These are phyloP conservation scores for Acanthiza pusilla DNA, from an alignment of 2,797 vertebrate genomes.

Conservation along the genomic window DNA sequence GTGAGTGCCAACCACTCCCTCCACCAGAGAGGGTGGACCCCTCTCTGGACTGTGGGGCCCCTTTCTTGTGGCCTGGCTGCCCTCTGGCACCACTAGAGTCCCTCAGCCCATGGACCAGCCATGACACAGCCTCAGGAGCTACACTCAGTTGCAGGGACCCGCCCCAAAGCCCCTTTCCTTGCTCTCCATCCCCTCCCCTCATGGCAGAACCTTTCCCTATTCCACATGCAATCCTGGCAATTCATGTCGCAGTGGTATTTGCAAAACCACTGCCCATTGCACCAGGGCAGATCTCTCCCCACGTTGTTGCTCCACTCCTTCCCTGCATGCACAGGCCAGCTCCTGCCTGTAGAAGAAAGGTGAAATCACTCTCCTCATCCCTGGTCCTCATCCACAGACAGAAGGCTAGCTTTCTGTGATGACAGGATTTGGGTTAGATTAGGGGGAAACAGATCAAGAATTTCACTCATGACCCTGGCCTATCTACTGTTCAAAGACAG, in stretches of 20 bases:
- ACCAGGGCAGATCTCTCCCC: not conserved
- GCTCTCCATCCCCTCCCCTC: not conserved
- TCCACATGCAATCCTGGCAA: not conserved
- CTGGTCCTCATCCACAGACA: not conserved
- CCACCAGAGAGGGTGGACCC: rapidly evolving
- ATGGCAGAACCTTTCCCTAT: not conserved
- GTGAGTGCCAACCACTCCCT: not conserved
- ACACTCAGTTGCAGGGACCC: no score
- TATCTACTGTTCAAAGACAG: not conserved
- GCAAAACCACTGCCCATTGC: not conserved
- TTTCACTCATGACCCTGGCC: not conserved
- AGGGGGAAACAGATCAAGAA: not conserved
- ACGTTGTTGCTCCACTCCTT: not conserved
- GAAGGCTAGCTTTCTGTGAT: not conserved
- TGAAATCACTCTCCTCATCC: no score
- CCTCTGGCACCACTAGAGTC: not conserved
- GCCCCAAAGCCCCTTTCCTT: not conserved
- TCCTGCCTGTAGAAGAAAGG: not conserved
- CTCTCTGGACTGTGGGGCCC: not conserved
- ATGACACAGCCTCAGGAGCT: not conserved
- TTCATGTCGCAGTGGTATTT: not conserved
- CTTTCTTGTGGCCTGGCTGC: not conserved
- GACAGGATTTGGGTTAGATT: not conserved
- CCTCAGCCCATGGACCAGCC: not conserved
- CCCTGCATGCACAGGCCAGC: not conserved